phyloP scores from a whole-genome alignment of 2,888 invertebrate species.

The Ormyrus labotus region DNA sequence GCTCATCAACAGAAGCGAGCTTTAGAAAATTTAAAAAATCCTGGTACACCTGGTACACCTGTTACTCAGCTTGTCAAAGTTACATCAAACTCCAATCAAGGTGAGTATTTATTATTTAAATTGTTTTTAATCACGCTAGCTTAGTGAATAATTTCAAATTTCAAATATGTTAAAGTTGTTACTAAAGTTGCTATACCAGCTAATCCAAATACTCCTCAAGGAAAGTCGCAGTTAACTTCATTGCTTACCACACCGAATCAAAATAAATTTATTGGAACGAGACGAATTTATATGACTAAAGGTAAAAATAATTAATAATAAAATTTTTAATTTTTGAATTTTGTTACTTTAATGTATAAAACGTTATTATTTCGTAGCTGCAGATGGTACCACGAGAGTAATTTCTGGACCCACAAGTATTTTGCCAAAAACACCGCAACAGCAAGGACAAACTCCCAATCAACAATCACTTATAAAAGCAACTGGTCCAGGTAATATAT shows the following conservation, averaged over 20 bases:
- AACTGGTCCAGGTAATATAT: slow-evolving; percentile 43
- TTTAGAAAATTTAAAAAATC: slow-evolving; percentile 77
- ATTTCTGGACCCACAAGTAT: slow-evolving; percentile 80
- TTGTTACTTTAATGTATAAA: not conserved
- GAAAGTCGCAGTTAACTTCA: slow-evolving; percentile 83
- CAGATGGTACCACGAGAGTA: slow-evolving; percentile 82
- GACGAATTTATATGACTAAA: slow-evolving; percentile 87
- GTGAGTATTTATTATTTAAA: slow-evolving; percentile 69
- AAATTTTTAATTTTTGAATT: slow-evolving; percentile 37
- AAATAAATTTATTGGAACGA: slow-evolving; percentile 82
- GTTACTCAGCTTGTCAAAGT: slow-evolving; percentile 78
- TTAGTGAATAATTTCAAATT: slow-evolving; percentile 8
- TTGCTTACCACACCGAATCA: slow-evolving; percentile 80
- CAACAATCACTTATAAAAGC: slow-evolving; percentile 77
- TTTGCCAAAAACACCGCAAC: slow-evolving; percentile 76
- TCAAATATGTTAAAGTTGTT: slow-evolving; percentile 78
- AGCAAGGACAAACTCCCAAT: slow-evolving; percentile 69
- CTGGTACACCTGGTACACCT: slow-evolving; percentile 70
- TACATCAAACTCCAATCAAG: slow-evolving; percentile 78
- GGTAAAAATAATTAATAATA: slow-evolving; percentile 70
- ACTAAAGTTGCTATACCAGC: slow-evolving; percentile 82
- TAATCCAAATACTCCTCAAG: slow-evolving; percentile 76
- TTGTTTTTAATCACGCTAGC: slow-evolving; percentile 12
- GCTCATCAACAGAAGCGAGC: slow-evolving; percentile 93
- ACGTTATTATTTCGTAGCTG: slow-evolving; percentile 64